A percentile compares a stretch with the other conserved stretches of the same genome.
These are phyloP conservation scores for Numenius phaeopus DNA, from an alignment of 2,797 vertebrate species.

Conservation along the genomic window DNA sequence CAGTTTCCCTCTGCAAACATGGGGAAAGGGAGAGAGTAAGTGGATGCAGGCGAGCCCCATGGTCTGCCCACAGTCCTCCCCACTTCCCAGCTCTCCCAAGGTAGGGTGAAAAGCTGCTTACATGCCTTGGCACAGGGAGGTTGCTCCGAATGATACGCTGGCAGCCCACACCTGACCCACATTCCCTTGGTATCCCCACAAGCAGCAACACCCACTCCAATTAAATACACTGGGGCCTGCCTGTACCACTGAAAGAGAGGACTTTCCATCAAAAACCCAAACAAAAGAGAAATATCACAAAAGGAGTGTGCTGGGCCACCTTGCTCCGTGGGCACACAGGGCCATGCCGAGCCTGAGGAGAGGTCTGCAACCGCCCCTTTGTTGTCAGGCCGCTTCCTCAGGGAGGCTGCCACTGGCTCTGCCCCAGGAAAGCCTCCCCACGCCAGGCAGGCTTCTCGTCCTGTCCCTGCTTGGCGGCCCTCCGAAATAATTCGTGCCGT, in stretches of 20 bases:
- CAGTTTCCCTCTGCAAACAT: not conserved
- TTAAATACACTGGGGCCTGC: not conserved
- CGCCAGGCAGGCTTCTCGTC: not conserved
- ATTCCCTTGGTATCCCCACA: fast-evolving
- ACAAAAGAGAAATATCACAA: not conserved
- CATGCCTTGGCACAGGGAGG: fast-evolving
- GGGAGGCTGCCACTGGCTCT: not conserved
- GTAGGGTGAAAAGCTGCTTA: not conserved
- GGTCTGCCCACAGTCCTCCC: not conserved
- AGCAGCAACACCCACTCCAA: not conserved
- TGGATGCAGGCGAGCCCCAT: fast-evolving
- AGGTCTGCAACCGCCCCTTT: fast-evolving
- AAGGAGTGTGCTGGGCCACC: not conserved
- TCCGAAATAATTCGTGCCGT: constrained; percentile 42
- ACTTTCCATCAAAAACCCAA: not conserved
- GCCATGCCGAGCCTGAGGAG: not conserved
- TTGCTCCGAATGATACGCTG: fast-evolving
- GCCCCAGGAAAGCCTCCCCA: not conserved
- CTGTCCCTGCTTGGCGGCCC: not conserved
- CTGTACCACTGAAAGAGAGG: not conserved
- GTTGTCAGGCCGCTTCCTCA: fast-evolving
- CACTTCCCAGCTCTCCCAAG: not conserved
- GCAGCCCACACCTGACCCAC: fast-evolving
- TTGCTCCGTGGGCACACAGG: fast-evolving
- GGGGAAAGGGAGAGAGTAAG: fast-evolving